Conservation (phyloP, 2,797 vertebrate genomes). For the Philypnodon macrostomus region DNA sequence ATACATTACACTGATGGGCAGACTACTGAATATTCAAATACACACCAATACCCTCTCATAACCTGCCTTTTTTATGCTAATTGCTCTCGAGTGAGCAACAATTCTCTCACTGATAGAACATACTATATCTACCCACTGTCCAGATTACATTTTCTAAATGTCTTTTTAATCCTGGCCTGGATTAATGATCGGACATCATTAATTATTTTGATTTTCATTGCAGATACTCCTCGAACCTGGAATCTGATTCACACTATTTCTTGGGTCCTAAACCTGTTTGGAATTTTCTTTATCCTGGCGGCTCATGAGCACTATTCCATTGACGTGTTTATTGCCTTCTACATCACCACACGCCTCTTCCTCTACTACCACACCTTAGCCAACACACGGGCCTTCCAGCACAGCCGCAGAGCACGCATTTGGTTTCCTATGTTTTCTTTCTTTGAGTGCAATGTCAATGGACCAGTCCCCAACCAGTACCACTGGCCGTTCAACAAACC, state of each 20-base stretch:
- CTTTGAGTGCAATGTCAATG: constrained; percentile 96
- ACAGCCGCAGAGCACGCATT: constrained; percentile 90
- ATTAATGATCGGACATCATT: too few relatives aligned
- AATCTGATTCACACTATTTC: constrained; percentile 95
- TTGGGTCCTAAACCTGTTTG: constrained; percentile 97
- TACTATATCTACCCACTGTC: too few relatives aligned
- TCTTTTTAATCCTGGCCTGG: too few relatives aligned
- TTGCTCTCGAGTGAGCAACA: too few relatives aligned
- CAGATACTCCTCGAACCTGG: constrained; percentile 95
- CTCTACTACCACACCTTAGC: constrained; percentile 95
- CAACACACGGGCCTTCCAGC: constrained; percentile 92
- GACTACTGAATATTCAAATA: too few relatives aligned
- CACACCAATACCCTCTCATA: too few relatives aligned
- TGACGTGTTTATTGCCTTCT: constrained; percentile 97
- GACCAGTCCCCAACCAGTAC: constrained; percentile 95
- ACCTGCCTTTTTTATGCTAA: too few relatives aligned
- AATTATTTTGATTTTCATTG: not conserved
- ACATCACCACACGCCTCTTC: constrained; percentile 97
- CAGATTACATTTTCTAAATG: too few relatives aligned
- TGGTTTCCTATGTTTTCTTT: constrained; percentile 99
- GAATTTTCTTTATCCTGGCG: constrained; percentile 97
- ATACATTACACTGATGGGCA: too few relatives aligned
- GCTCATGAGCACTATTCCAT: constrained; percentile 98
- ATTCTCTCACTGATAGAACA: too few relatives aligned
- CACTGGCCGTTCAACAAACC: constrained; percentile 93